Conservation (phyloP, 2,113 vertebrate genomes). For the Lasiurus borealis region DNA sequence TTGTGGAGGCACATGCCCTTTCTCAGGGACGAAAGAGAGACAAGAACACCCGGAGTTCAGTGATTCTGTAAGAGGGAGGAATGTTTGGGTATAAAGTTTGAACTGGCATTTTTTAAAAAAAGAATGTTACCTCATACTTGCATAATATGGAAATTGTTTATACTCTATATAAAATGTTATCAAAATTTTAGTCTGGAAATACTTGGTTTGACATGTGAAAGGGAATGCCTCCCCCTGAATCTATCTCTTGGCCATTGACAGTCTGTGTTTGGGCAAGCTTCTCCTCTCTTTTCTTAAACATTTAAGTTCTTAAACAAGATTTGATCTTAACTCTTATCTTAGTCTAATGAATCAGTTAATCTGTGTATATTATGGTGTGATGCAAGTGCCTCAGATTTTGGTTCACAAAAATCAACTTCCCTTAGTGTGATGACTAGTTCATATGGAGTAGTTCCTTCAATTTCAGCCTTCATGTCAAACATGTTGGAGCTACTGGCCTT, state of each 20-base stretch:
- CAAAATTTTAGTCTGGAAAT: conserved; percentile 36
- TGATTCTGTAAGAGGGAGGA: not conserved
- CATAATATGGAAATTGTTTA: not conserved
- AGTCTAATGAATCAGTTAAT: not conserved
- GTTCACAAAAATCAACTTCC: not conserved
- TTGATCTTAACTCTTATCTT: conserved; percentile 22
- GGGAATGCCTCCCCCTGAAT: not conserved
- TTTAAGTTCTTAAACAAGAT: conserved; percentile 19
- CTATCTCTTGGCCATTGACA: not conserved
- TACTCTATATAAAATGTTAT: not conserved
- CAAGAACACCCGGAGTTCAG: not conserved
- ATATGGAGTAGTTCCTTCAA: not conserved
- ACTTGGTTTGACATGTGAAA: not conserved
- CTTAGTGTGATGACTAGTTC: not conserved
- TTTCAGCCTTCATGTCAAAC: not conserved
- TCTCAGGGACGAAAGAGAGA: not conserved
- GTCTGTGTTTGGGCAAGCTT: not conserved
- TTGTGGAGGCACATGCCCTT: not conserved
- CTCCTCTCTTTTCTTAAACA: not conserved
- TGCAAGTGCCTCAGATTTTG: not conserved
- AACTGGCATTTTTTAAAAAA: not conserved
- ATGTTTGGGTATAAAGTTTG: not conserved
- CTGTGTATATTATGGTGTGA: not conserved
- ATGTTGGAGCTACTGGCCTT: not conserved
- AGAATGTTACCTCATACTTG: not conserved